Conservation (phyloP, 2,888 invertebrate species). For the Philhelius pedissequus region DNA sequence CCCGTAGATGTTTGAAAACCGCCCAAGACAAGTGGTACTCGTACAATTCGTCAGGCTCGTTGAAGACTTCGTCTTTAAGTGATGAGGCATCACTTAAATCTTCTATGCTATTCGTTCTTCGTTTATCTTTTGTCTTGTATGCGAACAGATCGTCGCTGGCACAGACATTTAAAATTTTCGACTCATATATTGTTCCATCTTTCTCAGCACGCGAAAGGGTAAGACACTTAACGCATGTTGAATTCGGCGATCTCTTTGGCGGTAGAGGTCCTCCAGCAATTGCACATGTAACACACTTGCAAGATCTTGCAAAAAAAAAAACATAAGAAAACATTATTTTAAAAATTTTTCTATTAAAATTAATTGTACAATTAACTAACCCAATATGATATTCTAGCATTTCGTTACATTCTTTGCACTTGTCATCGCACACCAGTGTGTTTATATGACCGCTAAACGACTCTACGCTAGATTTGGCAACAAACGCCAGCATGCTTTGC, state of each 20-base stretch:
- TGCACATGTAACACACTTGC: conserved; percentile 78
- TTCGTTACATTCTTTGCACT: conserved; percentile 76
- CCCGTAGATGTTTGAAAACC: conserved; percentile 77
- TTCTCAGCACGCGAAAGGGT: conserved; percentile 76
- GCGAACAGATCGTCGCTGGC: conserved; percentile 75
- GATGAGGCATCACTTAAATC: conserved; percentile 71
- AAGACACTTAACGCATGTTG: conserved; percentile 76
- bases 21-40: conserved; percentile 78
- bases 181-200: conserved; percentile 76
- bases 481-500: conserved; percentile 77
- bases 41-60: conserved; percentile 56
- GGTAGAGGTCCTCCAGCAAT: conserved; percentile 76
- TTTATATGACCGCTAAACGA: conserved; percentile 76
- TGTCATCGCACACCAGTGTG: conserved; percentile 74
- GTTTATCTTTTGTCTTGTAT: conserved; percentile 67
- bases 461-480: conserved; percentile 76
- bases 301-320: conserved; percentile 71
- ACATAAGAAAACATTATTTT: not conserved
- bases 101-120: conserved; percentile 70
- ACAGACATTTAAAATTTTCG: conserved; percentile 77
- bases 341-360: not conserved
- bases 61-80: conserved; percentile 56
- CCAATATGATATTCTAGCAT: conserved; percentile 76
- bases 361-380: conserved; percentile 68
- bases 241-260: conserved; percentile 72